A percentile compares a stretch with the other conserved stretches of the same genome.
phyloP scores from a whole-genome alignment of 2,888 invertebrate species.

The Drosophila kanekoi region DNA sequence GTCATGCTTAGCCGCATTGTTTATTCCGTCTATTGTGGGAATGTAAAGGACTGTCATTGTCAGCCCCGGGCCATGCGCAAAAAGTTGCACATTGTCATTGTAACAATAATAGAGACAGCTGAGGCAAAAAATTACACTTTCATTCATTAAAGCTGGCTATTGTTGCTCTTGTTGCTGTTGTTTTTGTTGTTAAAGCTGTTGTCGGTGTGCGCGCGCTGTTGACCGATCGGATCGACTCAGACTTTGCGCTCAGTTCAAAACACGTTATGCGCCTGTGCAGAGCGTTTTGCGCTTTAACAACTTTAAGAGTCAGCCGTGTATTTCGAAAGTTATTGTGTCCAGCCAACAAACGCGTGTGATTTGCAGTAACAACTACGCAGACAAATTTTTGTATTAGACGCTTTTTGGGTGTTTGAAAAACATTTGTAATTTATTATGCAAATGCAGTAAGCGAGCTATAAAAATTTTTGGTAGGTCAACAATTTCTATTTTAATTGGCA shows the following conservation, averaged over 20 bases:
- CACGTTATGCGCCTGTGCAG: constrained; percentile 78
- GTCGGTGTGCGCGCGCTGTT: constrained; percentile 47
- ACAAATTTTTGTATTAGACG: constrained; percentile 46
- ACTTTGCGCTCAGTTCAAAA: constrained; percentile 67
- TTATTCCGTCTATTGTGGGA: constrained; percentile 52
- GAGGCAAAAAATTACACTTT: constrained; percentile 69
- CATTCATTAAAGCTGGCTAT: constrained; percentile 71
- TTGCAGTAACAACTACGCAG: constrained; percentile 40
- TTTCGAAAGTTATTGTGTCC: constrained; percentile 69
- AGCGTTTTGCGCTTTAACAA: constrained; percentile 67
- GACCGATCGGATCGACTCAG: constrained; percentile 58
- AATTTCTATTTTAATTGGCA: constrained; percentile 76
- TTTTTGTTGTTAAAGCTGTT: constrained; percentile 22
- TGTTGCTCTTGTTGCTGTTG: constrained; percentile 49
- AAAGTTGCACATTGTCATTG: constrained; percentile 64
- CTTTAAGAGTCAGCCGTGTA: constrained; percentile 37
- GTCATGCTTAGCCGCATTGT: constrained; percentile 36
- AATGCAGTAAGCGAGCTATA: constrained; percentile 58
- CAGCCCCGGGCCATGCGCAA: constrained; percentile 36
- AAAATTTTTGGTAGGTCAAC: constrained; percentile 65
- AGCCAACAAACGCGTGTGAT: constrained; percentile 56
- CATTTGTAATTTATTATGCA: constrained; percentile 70
- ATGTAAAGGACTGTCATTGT: constrained; percentile 68
- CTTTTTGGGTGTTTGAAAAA: constrained; percentile 40
- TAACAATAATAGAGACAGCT: constrained; percentile 60